A percentile compares a stretch with the other conserved stretches of the same genome.
These are phyloP conservation scores for Leucoma salicis DNA, from an alignment of 2,888 invertebrate species.

Conservation along the genomic window DNA sequence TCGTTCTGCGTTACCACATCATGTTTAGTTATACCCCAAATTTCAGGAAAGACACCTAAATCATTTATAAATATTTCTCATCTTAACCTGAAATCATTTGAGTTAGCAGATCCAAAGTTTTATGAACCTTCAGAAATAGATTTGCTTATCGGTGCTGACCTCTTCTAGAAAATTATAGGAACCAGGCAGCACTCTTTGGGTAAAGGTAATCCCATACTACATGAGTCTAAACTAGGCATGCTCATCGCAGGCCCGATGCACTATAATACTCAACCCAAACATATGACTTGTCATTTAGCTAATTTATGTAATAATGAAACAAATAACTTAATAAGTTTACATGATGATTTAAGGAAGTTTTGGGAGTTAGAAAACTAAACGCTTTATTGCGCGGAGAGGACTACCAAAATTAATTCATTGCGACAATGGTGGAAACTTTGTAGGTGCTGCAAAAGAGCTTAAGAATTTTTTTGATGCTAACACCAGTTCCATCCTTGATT, in stretches of 20 bases:
- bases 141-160: too few relatives aligned
- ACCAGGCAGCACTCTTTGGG: not conserved
- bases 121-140: constrained; percentile 6
- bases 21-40: constrained; percentile 20
- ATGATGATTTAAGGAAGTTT: too few relatives aligned
- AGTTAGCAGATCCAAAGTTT: constrained; percentile 12
- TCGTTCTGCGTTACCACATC: constrained; percentile 1
- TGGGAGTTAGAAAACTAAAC: not conserved
- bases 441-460: too few relatives aligned
- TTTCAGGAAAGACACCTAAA: constrained; percentile 8
- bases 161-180: not conserved
- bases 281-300: too few relatives aligned
- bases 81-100: constrained; percentile 3
- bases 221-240: constrained; percentile 2
- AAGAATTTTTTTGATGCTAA: too few relatives aligned
- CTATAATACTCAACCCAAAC: too few relatives aligned
- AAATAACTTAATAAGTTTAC: not conserved
- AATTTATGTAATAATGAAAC: too few relatives aligned
- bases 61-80: not conserved
- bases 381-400: too few relatives aligned
- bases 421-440: too few relatives aligned
- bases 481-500: too few relatives aligned
- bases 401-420: too few relatives aligned
- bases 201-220: not conserved
- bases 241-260: not conserved